Conservation (phyloP, 2,888 invertebrate genomes). For the Mayetiola destructor region DNA sequence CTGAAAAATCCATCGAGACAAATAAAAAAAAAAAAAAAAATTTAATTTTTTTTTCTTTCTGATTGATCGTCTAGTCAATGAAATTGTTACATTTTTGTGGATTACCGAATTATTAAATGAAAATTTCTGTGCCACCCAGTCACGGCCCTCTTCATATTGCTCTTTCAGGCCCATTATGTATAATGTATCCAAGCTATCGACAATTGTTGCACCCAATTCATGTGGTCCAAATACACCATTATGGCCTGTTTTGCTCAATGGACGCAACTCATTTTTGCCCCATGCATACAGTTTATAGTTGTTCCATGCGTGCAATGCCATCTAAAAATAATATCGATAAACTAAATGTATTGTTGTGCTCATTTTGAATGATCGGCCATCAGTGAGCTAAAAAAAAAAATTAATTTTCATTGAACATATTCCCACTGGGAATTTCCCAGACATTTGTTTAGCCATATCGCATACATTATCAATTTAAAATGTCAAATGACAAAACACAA, state of each 20-base stretch:
- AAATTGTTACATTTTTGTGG: background rate
- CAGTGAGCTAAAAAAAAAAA: too few relatives aligned
- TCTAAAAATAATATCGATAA: slow-evolving; percentile 49
- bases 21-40: too few relatives aligned
- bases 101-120: slow-evolving; percentile 55
- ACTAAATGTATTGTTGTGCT: too few relatives aligned
- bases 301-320: slow-evolving; percentile 98
- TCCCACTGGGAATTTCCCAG: too few relatives aligned
- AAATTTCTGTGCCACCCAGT: slow-evolving; percentile 82
- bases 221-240: slow-evolving; percentile 77
- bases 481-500: too few relatives aligned
- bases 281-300: slow-evolving; percentile 94
- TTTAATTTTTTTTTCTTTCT: too few relatives aligned
- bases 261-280: slow-evolving; percentile 95
- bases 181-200: slow-evolving; percentile 92
- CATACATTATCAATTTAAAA: too few relatives aligned
- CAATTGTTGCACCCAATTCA: slow-evolving; percentile 82
- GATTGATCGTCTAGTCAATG: background rate
- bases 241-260: slow-evolving; percentile 78
- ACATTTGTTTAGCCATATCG: too few relatives aligned
- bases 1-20: slow-evolving; percentile 37
- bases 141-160: slow-evolving; percentile 82
- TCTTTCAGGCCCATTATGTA: slow-evolving; percentile 92
- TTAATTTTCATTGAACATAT: too few relatives aligned
- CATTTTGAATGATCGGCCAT: too few relatives aligned